Base-by-base conservation (phyloP, 2,113 vertebrate species). In the Callipepla californica region DNA sequence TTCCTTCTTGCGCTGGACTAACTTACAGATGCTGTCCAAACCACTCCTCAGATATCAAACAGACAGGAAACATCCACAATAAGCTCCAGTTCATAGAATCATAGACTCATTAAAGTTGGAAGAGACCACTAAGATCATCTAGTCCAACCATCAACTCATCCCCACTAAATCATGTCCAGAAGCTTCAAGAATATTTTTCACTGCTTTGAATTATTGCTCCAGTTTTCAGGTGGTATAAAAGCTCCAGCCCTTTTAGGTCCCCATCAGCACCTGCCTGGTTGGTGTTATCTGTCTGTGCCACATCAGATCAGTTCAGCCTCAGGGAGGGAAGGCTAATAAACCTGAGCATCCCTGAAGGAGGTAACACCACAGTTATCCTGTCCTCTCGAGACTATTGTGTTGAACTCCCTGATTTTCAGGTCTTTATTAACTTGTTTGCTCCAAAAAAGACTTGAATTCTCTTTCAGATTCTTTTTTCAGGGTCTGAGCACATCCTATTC, bases 211-310 rank as follows among this genome's bases (percentile, higher is more conserved):
- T 18, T 47, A 16, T 30, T 83, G 16, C 38, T 47, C 62, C 34
- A 47, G 3, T 86, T 67, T 79, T 62, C 51, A 82, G 50, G 12
- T 73, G 30, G 30, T 69, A 5, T 84, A 69, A 69, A 88, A 26
- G 5, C 25, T 13, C 21, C 0, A 1, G 32, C 7, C 32, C 61
- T 76, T 40, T 25, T 28, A 50, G 25, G n/a, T 18, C 0, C 0
- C 45, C 85, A 17, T 36, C 28, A 55, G 18, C 13, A 12, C 0
- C 1, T 68, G 22, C 21, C 42, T 80, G 6, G 6, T 30, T 2
- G 1, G 17, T 28, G 25, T 47, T 13, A 25, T 80, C 58, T 38
- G 13, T 47, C 34, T 0, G 0, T 28, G 40, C 21, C 40, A 50
- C n/a, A 34, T 61, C 9, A 22, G 45, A 44, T 44, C 57, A 74